phyloP scores from a whole-genome alignment of 2,888 invertebrate genomes.

The Galeopsomyia nigrocyanea region DNA sequence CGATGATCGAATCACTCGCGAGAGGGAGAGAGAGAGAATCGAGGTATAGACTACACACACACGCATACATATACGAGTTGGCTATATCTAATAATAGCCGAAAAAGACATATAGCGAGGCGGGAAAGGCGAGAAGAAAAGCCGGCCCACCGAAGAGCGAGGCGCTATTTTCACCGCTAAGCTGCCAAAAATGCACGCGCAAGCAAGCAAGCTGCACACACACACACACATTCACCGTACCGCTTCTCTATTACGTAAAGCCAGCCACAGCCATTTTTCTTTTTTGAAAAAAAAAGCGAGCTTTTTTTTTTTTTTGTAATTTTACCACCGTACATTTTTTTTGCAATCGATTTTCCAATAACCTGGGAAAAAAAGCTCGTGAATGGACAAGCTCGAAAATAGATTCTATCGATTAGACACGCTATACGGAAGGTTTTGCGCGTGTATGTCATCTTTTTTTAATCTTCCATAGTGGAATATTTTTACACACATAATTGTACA shows the following conservation, averaged over 20 bases:
- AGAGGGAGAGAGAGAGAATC: neutral
- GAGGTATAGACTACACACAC: no score
- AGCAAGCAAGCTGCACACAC: slow-evolving; percentile 33
- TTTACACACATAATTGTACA: no score
- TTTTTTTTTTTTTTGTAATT: no score
- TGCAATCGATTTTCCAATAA: slow-evolving; percentile 39
- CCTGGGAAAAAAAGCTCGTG: neutral
- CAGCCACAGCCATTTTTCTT: slow-evolving; percentile 20
- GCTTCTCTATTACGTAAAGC: slow-evolving; percentile 53
- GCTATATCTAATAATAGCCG: slow-evolving; percentile 31
- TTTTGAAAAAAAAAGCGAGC: no score
- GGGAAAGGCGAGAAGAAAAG: slow-evolving; percentile 35
- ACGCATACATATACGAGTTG: neutral
- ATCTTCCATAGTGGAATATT: no score
- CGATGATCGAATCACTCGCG: neutral
- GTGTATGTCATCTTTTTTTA: no score
- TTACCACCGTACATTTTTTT: neutral
- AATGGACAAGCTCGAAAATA: no score
- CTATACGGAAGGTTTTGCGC: no score
- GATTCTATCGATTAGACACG: no score
- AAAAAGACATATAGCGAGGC: slow-evolving; percentile 6
- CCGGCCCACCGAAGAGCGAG: slow-evolving; percentile 2
- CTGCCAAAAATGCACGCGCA: slow-evolving; percentile 54
- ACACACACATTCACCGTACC: neutral
- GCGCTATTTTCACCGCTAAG: slow-evolving; percentile 45